These are phyloP conservation scores for Amitus sp. DNA, from an alignment of 2,888 invertebrate genomes.

Conservation along the genomic window DNA sequence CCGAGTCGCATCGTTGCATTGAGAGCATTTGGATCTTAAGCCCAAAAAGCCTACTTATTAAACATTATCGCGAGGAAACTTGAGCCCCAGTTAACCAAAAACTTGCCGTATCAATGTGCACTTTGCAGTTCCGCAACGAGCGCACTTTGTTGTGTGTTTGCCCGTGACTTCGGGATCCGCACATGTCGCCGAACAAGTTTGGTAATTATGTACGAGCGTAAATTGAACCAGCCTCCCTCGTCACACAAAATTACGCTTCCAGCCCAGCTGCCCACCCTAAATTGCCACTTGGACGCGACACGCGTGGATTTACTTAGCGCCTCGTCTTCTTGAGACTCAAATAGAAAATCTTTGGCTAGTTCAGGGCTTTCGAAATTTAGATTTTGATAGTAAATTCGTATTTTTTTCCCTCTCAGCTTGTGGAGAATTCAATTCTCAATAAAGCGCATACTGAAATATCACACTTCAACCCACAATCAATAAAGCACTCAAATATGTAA, in stretches of 20 bases:
- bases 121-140: not conserved
- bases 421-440: too few species aligned
- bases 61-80: not conserved
- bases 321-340: too few species aligned
- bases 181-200: slow-evolving; percentile 43
- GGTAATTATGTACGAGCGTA: slow-evolving; percentile 48
- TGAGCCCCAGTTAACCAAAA: slow-evolving; percentile 6
- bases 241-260: slow-evolving; percentile 46
- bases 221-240: slow-evolving; percentile 44
- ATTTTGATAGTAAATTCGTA: too few species aligned
- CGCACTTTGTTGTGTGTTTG: slow-evolving; percentile 3
- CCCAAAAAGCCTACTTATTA: slow-evolving; percentile 6
- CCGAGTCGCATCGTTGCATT: not conserved
- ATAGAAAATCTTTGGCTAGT: too few species aligned
- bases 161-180: slow-evolving; percentile 12
- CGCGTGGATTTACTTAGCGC: slow-evolving; percentile 17
- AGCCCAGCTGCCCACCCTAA: slow-evolving; percentile 8
- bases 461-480: too few species aligned
- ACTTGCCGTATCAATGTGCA: slow-evolving; percentile 5
- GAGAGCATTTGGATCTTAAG: not conserved
- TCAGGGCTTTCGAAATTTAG: too few species aligned
- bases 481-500: too few species aligned
- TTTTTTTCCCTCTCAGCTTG: too few species aligned
- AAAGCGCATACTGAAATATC: too few species aligned
- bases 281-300: slow-evolving; percentile 27